Conservation (phyloP, 30 jellyfish, hydroid and myxozoan genomes). For the Sanderia malayensis region DNA sequence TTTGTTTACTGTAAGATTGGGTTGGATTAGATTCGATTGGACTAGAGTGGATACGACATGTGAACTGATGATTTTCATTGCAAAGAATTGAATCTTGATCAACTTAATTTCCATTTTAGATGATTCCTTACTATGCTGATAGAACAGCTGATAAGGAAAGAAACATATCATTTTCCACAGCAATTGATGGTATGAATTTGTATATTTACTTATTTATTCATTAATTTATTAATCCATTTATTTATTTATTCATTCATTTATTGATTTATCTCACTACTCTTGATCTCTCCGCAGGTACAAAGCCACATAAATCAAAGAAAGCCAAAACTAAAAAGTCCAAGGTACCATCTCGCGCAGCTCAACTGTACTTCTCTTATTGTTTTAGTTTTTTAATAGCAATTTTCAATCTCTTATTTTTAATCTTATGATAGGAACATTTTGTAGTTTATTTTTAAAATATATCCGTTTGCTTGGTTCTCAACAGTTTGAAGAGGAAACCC, state of each 20-base stretch:
- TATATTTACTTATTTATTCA: too few relatives aligned
- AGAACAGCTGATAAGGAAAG: neutral
- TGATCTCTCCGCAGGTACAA: neutral
- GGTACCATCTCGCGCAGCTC: conserved; percentile 2
- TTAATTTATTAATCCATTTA: neutral
- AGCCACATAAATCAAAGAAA: neutral
- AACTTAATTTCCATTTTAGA: neutral
- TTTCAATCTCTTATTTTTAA: neutral
- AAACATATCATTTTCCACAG: neutral
- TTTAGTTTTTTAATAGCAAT: neutral
- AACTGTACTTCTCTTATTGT: neutral
- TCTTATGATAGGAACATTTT: neutral
- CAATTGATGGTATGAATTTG: neutral
- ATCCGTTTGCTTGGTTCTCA: neutral
- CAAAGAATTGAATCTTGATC: neutral
- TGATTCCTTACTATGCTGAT: neutral
- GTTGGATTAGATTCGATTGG: too few relatives aligned
- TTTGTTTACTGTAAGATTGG: too few relatives aligned
- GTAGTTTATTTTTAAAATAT: neutral
- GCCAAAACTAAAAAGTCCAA: neutral
- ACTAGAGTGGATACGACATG: neutral
- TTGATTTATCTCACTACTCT: neutral
- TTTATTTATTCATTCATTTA: neutral
- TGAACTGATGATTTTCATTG: neutral
- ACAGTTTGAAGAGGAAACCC: too few relatives aligned